These are phyloP conservation scores for Apamea sordens DNA, from an alignment of 2,888 invertebrate genomes.

Conservation along the genomic window DNA sequence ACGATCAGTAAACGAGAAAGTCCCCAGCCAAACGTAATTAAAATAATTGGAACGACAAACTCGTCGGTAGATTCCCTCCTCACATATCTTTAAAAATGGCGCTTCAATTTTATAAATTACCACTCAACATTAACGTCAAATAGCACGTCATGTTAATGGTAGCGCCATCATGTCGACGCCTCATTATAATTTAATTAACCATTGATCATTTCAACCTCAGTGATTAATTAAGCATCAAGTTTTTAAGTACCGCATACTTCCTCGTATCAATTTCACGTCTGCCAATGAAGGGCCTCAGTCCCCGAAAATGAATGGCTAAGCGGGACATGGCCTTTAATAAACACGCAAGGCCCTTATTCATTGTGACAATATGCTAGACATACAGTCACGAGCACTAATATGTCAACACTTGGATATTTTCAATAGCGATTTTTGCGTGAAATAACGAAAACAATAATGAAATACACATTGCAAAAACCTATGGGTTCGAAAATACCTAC, in stretches of 20 bases:
- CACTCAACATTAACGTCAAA: constrained; percentile 53
- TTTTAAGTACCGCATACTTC: constrained; percentile 37
- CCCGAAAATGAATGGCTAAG: background rate
- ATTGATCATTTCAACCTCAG: constrained; percentile 55
- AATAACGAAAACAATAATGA: no score
- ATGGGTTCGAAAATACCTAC: no score
- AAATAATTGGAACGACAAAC: constrained; percentile 60
- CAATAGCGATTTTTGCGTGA: no score
- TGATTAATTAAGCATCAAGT: constrained; percentile 50
- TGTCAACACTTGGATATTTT: no score
- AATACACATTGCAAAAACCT: no score
- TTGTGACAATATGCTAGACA: background rate
- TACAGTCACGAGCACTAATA: no score
- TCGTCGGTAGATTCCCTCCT: constrained; percentile 24
- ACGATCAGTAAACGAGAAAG: constrained; percentile 41
- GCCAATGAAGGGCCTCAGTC: background rate
- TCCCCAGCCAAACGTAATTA: constrained; percentile 52
- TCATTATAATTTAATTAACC: constrained; percentile 63
- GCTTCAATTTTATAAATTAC: constrained; percentile 58
- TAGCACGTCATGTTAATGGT: constrained; percentile 56
- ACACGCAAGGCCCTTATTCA: constrained; percentile 12
- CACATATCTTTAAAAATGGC: constrained; percentile 42
- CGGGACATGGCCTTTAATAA: background rate
- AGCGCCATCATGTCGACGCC: constrained; percentile 46
- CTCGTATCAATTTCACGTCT: constrained; percentile 13